Evolutionary conservation across 2,113 vertebrate species (phyloP).

Genomic region (Danio rerio): DNA sequence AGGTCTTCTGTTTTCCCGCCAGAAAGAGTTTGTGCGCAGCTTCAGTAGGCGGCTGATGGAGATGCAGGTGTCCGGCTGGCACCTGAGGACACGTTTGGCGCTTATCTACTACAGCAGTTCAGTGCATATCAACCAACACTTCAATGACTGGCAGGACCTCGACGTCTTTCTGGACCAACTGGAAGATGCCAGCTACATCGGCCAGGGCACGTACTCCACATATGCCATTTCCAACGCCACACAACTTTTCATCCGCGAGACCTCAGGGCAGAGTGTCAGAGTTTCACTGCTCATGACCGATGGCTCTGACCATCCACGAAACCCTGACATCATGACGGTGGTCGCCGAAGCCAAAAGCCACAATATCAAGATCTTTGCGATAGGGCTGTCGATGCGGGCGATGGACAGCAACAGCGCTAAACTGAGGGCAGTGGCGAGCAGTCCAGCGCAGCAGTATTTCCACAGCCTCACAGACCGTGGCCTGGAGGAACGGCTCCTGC

Average conservation of each 20-base stretch:
- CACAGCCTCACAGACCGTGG: constrained; percentile 80
- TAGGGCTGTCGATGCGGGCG: constrained; percentile 78
- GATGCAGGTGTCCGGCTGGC: constrained; percentile 71
- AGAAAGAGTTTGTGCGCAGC: constrained; percentile 82
- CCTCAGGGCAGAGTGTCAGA: constrained; percentile 71
- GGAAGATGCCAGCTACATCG: constrained; percentile 80
- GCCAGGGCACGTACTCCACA: constrained; percentile 87
- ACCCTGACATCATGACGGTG: constrained; percentile 77
- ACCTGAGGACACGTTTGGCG: constrained; percentile 77
- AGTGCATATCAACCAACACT: constrained; percentile 79
- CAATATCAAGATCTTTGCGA: constrained; percentile 81
- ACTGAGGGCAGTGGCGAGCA: constrained; percentile 82
- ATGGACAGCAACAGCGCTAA: constrained; percentile 75
- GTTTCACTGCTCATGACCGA: constrained; percentile 87
- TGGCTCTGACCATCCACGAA: constrained; percentile 86
- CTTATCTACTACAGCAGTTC: constrained; percentile 88
- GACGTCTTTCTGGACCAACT: constrained; percentile 79
- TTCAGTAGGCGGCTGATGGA: constrained; percentile 78
- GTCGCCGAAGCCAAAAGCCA: constrained; percentile 78
- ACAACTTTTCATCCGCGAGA: constrained; percentile 80
- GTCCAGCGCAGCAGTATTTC: constrained; percentile 72
- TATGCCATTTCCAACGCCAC: constrained; percentile 87
- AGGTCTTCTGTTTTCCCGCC: constrained; percentile 76
- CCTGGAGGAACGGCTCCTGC: constrained; percentile 74
- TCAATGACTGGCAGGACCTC: constrained; percentile 80